These are phyloP conservation scores for Drosophila austrosaltans DNA, from an alignment of 2,888 invertebrate species.

Conservation along the genomic window DNA sequence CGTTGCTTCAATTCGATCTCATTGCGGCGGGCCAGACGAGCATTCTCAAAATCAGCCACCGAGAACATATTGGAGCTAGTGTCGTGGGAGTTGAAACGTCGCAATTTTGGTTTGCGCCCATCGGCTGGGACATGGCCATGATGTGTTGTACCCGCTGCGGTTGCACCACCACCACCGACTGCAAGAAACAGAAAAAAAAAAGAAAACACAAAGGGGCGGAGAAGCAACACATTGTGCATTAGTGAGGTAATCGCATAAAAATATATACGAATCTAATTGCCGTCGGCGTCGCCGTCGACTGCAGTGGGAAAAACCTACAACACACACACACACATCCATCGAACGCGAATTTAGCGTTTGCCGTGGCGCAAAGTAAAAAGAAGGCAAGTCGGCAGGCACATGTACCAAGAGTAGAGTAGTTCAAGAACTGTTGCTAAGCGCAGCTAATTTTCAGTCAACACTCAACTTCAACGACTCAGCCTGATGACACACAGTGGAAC, in stretches of 20 bases:
- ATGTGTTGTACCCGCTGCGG: slow-evolving; percentile 60
- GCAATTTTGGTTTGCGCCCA: slow-evolving; percentile 82
- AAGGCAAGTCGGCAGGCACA: slow-evolving; percentile 34
- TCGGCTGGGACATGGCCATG: slow-evolving; percentile 71
- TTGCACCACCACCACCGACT: slow-evolving; percentile 38
- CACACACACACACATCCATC: slow-evolving; percentile 23
- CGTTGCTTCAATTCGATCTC: slow-evolving; percentile 83
- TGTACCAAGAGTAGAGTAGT: slow-evolving; percentile 32
- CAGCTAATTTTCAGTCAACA: slow-evolving; percentile 59
- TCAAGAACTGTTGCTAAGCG: slow-evolving; percentile 71
- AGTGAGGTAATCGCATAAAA: slow-evolving; percentile 60
- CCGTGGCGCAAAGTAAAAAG: slow-evolving; percentile 40
- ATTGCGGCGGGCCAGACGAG: slow-evolving; percentile 83
- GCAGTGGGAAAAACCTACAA: slow-evolving; percentile 67
- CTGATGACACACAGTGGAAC: slow-evolving; percentile 57
- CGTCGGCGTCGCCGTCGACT: slow-evolving; percentile 37
- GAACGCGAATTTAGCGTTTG: slow-evolving; percentile 33
- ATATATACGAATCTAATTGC: slow-evolving; percentile 52
- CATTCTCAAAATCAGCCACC: slow-evolving; percentile 84
- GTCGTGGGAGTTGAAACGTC: slow-evolving; percentile 83
- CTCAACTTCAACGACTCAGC: slow-evolving; percentile 34
- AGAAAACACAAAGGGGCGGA: slow-evolving; percentile 19
- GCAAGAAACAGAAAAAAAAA: slow-evolving; percentile 30
- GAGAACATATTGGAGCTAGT: slow-evolving; percentile 84
- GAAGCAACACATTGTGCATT: slow-evolving; percentile 52